Base-by-base conservation (phyloP, 2,797 vertebrate species). In the Clarias platycephalus region DNA sequence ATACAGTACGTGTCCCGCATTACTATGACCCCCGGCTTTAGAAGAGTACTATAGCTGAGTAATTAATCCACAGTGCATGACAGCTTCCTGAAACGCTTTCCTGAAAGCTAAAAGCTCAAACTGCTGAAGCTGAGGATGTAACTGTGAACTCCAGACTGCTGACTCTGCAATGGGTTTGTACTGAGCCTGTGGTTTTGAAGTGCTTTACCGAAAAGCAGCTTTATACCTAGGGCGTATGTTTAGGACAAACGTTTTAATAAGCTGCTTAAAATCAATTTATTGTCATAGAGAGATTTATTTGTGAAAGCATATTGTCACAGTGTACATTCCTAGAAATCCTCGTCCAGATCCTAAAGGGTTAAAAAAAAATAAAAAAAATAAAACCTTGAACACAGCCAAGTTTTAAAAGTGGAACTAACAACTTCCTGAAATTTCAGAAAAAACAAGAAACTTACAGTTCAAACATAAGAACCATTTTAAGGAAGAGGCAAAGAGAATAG, bases 51-150 rank as follows among this genome's bases (percentile, higher is more conserved):
- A 13, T 67, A 66, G 31, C 63, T 31, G 63, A 53, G 62, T 26
- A 13, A 66, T 80, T 66, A 53, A 80, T 80, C 62, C 78, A 66
- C 24, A 2, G 40, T 53, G 78, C n/a, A 26, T 20, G 77, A 66
- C 40, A 64, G 60, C 77, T 80, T 80, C 77, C 60, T 12, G 34
- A 64, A 64, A 64, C 2, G 15, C 40, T 31, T 66, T 64, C 40
- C 40, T 64, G 24, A 49, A 80, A 44, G 37, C 60, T 10, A 78
- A 40, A 62, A 9, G 76, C 58, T 40, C 76, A 20, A 80, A 80
- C 37, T 20, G 62, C 37, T 53, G 16, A 66, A 80, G 60, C 78
- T 20, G 60, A 28, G 40, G 40, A 62, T 62, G 76, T 44, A 58
- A 37, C 75, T 37, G 55, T 1, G 5, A 60, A 58, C 60, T 79